A percentile compares a stretch with the other conserved stretches of the same genome.
These are phyloP conservation scores for Heliangelus exortis DNA, from an alignment of 2,797 vertebrate species.

Conservation along the genomic window DNA sequence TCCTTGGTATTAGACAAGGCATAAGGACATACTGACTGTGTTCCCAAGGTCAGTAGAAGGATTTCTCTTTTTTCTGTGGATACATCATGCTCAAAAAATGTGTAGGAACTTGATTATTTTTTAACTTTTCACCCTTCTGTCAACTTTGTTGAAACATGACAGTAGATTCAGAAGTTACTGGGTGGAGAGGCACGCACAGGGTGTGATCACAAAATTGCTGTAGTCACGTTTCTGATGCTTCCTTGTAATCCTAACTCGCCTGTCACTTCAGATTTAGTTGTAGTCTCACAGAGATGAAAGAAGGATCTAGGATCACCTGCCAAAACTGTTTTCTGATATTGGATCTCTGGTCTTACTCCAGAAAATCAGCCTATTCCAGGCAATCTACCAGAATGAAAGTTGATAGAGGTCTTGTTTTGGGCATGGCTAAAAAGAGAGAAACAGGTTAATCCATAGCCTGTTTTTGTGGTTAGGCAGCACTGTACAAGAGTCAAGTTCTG, in stretches of 20 bases:
- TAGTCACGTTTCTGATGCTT: not conserved
- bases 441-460: not conserved
- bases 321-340: not conserved
- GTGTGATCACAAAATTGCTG: not conserved
- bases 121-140: not conserved
- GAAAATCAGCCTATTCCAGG: not conserved
- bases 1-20: not conserved
- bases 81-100: not conserved
- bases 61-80: not conserved
- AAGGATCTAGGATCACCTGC: not conserved
- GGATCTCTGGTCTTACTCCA: not conserved
- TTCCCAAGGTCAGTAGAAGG: not conserved
- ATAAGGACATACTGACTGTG: not conserved
- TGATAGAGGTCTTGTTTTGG: not conserved
- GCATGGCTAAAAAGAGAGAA: not conserved
- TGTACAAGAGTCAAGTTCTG: not conserved
- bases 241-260: not conserved
- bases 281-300: not conserved
- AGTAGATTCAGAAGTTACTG: not conserved
- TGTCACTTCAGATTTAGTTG: not conserved
- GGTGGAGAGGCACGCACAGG: not conserved
- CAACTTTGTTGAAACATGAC: not conserved
- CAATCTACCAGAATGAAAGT: not conserved
- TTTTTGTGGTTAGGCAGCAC: not conserved
- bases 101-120: not conserved